Evolutionary conservation across 1,140 invertebrate genomes (phyloP), one percentile per base, ranked within the genome.

Genomic region (Batillaria attramentaria): DNA sequence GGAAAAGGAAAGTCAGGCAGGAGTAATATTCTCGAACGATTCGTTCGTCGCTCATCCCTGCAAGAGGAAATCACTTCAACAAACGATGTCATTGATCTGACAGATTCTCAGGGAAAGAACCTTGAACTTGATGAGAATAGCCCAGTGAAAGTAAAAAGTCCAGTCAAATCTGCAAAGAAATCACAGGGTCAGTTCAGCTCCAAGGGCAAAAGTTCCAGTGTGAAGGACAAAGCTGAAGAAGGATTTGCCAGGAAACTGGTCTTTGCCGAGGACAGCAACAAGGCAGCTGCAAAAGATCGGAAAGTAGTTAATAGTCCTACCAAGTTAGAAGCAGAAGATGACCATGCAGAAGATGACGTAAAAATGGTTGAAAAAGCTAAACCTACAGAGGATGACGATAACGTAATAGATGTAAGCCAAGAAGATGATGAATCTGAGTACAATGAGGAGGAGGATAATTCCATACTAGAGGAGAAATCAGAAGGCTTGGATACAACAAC

Each of bases 31-130:
- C 60, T 85, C 46, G 85, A 86, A 65, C 79, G 80, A 42, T 86
- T 85, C 81, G 79, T 86, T 33, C 69, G 80, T 43, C 80, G 77
- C 60, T 54, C 54, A 28, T 77, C 74, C 5, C 33, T 62, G 31
- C 81, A 85, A 72, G 80, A 87, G 57, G 84, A 84, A 60, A 87
- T 85, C 4, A 81, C 83, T 20, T 84, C 84, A 16, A 87, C 83
- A 1, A 85, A 82, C 66, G 80, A 82, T 70, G 80, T 80, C 42
- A 81, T 86, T 69, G 85, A 86, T 62, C 35, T 84, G 18, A 82
- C 81, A 2, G 79, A 81, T 39, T 70, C 66, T 43, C 68, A 77
- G 8, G 69, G 10, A 20, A 37, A 41, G 43, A 42, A 62, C n/a
- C n/a, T n/a, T 62, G 73, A 75, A 39, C 24, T 13, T 2, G 39